A percentile compares a stretch with the other conserved stretches of the same genome.
Evolutionary conservation across 1,140 invertebrate genomes (phyloP).

Genomic region (Forficula auricularia): DNA sequence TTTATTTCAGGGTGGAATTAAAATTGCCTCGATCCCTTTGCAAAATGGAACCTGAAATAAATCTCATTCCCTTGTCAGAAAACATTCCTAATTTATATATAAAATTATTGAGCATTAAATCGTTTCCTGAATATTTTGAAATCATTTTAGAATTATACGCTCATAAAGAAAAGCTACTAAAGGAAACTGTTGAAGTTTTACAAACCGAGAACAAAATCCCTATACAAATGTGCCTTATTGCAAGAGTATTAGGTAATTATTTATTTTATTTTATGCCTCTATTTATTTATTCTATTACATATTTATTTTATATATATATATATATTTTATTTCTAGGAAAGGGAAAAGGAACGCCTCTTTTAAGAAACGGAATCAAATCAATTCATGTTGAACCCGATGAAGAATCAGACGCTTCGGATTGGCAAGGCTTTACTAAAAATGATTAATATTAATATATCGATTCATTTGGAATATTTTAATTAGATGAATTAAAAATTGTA

Average conservation of each 20-base stretch:
- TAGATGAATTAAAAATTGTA: too few relatives aligned
- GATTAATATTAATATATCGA: not conserved
- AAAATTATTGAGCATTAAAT: slow-evolving; percentile 18
- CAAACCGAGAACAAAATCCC: not conserved
- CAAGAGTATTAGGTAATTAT: slow-evolving; percentile 7
- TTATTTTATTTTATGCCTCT: not conserved
- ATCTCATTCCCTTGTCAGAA: not conserved
- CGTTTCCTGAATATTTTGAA: slow-evolving; percentile 20
- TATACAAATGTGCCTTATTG: not conserved
- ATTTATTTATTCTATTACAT: not conserved
- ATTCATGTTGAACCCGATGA: slow-evolving; percentile 26
- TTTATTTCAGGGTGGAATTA: slow-evolving; percentile 1
- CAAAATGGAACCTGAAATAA: not conserved
- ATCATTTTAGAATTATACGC: slow-evolving; percentile 30
- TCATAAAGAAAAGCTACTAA: slow-evolving; percentile 32
- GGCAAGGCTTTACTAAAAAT: slow-evolving; percentile 6
- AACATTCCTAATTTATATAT: slow-evolving; percentile 24
- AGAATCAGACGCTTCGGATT: slow-evolving; percentile 21
- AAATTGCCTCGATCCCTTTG: not conserved
- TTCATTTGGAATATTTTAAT: not conserved
- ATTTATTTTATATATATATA: not conserved
- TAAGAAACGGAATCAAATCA: slow-evolving; percentile 32
- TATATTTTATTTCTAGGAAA: slow-evolving; percentile 25
- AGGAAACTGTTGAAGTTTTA: slow-evolving; percentile 26
- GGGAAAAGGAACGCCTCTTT: slow-evolving; percentile 32